These are phyloP conservation scores for Rotaria sp. DNA, from an alignment of 2,888 invertebrate genomes.

Conservation along the genomic window DNA sequence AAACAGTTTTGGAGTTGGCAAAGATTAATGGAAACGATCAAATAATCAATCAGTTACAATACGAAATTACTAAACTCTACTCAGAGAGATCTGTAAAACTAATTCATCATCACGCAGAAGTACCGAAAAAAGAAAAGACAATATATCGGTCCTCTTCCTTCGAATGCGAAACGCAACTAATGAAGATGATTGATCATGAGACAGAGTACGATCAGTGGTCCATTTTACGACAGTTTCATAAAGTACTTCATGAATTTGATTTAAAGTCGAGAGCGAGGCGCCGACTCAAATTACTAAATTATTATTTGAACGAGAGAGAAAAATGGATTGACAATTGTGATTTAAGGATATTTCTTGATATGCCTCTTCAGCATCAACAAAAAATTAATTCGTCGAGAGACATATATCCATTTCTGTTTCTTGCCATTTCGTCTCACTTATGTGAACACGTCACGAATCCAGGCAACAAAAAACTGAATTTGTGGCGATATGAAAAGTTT, in stretches of 20 bases:
- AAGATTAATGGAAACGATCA: not conserved
- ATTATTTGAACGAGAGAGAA: not conserved
- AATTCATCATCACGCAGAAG: not conserved
- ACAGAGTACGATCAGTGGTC: not conserved
- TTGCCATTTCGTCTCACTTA: not conserved
- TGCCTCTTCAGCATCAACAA: not conserved
- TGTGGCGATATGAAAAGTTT: not conserved
- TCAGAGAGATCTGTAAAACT: not conserved
- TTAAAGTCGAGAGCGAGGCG: no score
- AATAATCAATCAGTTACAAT: not conserved
- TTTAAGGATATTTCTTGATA: not conserved
- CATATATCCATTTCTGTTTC: not conserved
- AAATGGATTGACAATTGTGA: not conserved
- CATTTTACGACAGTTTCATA: not conserved
- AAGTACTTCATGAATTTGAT: not conserved
- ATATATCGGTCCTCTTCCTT: not conserved
- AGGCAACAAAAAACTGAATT: not conserved
- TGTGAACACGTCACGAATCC: accelerated
- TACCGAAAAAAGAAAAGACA: not conserved
- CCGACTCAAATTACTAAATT: not conserved
- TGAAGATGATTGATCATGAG: not conserved
- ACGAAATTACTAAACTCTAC: not conserved
- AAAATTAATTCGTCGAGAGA: not conserved
- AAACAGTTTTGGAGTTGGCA: not conserved
- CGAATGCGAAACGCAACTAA: not conserved